Evolutionary conservation across 2,888 invertebrate species (phyloP), one percentile per base, ranked within the genome.

Genomic region (Elaeidobius kamerunicus): DNA sequence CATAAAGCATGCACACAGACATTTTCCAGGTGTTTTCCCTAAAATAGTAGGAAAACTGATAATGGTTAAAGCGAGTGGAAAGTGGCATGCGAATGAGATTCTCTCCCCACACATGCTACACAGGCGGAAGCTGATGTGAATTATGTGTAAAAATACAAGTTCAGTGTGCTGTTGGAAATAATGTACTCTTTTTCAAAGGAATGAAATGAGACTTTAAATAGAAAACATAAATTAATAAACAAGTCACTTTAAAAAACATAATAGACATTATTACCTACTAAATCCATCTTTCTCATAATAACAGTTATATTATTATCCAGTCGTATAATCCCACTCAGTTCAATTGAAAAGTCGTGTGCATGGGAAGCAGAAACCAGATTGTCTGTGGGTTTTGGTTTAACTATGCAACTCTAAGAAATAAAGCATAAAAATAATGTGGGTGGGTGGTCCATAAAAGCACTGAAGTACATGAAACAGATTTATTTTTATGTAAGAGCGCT

Each of bases 361-460:
- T 47, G 47, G 47, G 47, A 47, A 39, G 47, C 20, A 39, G 15
- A 40, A 30, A 47, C 40, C 47, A 47, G 47, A 47, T 39, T 20
- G 47, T 44, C 43, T 20, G 43, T 47, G 40, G 47, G 47, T 39
- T 39, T 39, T n/a, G n/a, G 40, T 39, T 47, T 39, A 39, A 20
- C 47, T 47, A 47, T 47, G 39, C 40, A 20, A 16, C 47, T 47
- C 40, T 40, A 15, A 40, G 46, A 47, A 40, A 47, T 47, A 47
- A 47, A 47, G 30, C 40, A 39, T 47, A 47, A 47, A 47, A 40
- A 38, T 12, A 2, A 16, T 15, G 47, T 47, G 47, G 47, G 47
- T 47, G 47, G 47, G 47, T 47, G 47, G 47, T 47, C 47, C 47
- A 47, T 39, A 40, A 32, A 47, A 40, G 32, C 30, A 30, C 47